Evolutionary conservation across 1,140 invertebrate genomes (phyloP).

Genomic region (Drosophila sechellia): DNA sequence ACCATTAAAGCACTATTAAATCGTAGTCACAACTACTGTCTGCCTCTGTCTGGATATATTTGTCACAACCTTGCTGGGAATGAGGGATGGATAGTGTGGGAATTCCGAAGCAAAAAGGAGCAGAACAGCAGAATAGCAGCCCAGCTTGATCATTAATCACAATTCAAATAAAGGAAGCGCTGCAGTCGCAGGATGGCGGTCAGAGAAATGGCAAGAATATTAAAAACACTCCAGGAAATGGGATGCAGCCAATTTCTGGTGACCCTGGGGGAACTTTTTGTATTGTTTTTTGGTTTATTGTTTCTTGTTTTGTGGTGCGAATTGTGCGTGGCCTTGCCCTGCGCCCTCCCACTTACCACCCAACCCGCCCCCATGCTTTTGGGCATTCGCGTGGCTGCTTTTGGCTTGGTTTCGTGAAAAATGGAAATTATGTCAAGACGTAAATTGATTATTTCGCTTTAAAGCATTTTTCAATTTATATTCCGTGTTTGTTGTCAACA

Average conservation of each 20-base stretch:
- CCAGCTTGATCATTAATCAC: constrained; percentile 68
- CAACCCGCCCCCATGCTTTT: constrained; percentile 26
- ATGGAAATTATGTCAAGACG: constrained; percentile 84
- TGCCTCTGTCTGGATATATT: constrained; percentile 32
- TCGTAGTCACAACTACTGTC: constrained; percentile 71
- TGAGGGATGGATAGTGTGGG: constrained; percentile 3
- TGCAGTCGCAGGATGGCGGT: constrained; percentile 52
- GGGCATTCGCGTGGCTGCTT: constrained; percentile 66
- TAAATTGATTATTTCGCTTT: constrained; percentile 85
- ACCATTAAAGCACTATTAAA: constrained; percentile 81
- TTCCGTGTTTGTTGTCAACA: constrained; percentile 82
- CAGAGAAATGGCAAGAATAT: constrained; percentile 56
- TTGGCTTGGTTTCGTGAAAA: constrained; percentile 78
- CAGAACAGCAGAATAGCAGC: constrained; percentile 1
- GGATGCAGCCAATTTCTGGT: constrained; percentile 38
- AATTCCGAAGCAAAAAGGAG: constrained; percentile 18
- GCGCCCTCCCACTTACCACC: background rate
- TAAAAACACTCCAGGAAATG: constrained; percentile 52
- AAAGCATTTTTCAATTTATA: constrained; percentile 84
- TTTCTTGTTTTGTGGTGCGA: constrained; percentile 50
- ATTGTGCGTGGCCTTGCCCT: constrained; percentile 61
- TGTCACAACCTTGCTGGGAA: constrained; percentile 22
- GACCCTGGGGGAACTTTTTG: constrained; percentile 44
- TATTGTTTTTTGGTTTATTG: constrained; percentile 22
- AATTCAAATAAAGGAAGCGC: constrained; percentile 64